Conservation (phyloP, 2,888 invertebrate genomes). For the Pyrrhosoma nymphula region DNA sequence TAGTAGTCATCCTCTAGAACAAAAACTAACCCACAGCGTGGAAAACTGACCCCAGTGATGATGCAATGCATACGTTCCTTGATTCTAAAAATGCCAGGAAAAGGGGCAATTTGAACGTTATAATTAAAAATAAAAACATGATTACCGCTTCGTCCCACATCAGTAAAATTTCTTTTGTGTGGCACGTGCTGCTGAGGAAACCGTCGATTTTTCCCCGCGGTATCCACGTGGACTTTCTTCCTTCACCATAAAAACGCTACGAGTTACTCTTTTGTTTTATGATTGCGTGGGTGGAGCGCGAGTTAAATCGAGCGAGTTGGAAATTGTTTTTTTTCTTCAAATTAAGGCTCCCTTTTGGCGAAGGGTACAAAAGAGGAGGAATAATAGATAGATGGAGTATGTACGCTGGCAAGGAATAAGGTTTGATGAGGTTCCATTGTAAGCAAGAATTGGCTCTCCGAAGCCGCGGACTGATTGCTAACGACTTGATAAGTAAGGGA, state of each 20-base stretch:
- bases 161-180: background rate
- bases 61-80: too few species aligned
- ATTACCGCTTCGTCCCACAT: too few species aligned
- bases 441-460: background rate
- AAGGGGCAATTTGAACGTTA: too few species aligned
- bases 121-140: too few species aligned
- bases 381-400: background rate
- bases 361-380: conserved; percentile 11
- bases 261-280: background rate
- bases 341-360: background rate
- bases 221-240: background rate
- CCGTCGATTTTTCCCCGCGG: background rate
- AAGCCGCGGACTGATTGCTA: background rate
- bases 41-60: too few species aligned
- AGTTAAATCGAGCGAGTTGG: conserved; percentile 1
- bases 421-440: background rate
- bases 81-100: too few species aligned
- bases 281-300: background rate
- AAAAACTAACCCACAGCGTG: too few species aligned
- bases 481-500: too few species aligned
- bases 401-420: background rate
- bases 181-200: background rate
- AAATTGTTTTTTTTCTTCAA: background rate
- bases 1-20: too few species aligned
- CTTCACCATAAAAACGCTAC: background rate